A percentile compares a stretch with the other conserved stretches of the same genome.
Evolutionary conservation across 2,113 vertebrate species (phyloP).

Genomic region (Apodemus sylvaticus): DNA sequence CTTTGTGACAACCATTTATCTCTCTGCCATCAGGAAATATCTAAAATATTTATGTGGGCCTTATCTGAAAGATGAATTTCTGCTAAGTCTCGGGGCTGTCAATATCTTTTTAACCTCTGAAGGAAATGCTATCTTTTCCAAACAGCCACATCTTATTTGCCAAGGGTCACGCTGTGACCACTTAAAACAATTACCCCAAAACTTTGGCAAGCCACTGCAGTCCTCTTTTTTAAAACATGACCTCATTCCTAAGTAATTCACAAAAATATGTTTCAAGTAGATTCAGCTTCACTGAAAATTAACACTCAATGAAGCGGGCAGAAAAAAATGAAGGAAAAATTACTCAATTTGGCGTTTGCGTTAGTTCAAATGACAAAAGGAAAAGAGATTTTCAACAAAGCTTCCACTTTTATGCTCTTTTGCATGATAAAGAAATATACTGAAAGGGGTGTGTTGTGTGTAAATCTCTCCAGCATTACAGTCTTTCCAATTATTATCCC

Average conservation of each 20-base stretch:
- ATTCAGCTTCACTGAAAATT: constrained; percentile 43
- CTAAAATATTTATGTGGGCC: constrained; percentile 78
- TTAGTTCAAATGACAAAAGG: constrained; percentile 12
- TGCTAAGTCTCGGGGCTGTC: constrained; percentile 64
- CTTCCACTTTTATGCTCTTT: constrained; percentile 33
- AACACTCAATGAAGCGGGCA: constrained; percentile 54
- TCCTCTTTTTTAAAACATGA: constrained; percentile 59
- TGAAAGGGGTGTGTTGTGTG: background rate
- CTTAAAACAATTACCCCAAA: constrained; percentile 65
- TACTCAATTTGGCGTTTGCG: constrained; percentile 62
- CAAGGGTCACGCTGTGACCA: constrained; percentile 62
- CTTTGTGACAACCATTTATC: constrained; percentile 84
- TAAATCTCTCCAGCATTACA: background rate
- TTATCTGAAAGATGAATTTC: constrained; percentile 78
- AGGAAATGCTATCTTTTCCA: constrained; percentile 76
- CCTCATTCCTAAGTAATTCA: constrained; percentile 66
- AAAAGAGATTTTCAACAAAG: constrained; percentile 20
- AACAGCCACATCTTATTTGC: constrained; percentile 68
- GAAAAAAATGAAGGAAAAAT: constrained; percentile 37
- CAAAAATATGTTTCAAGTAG: constrained; percentile 51
- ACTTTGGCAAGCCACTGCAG: constrained; percentile 56
- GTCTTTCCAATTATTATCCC: background rate
- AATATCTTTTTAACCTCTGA: constrained; percentile 77
- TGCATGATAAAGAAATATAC: background rate
- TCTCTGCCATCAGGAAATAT: constrained; percentile 76